These are phyloP conservation scores for Fregata magnificens DNA, from an alignment of 2,113 vertebrate genomes.

Conservation along the genomic window DNA sequence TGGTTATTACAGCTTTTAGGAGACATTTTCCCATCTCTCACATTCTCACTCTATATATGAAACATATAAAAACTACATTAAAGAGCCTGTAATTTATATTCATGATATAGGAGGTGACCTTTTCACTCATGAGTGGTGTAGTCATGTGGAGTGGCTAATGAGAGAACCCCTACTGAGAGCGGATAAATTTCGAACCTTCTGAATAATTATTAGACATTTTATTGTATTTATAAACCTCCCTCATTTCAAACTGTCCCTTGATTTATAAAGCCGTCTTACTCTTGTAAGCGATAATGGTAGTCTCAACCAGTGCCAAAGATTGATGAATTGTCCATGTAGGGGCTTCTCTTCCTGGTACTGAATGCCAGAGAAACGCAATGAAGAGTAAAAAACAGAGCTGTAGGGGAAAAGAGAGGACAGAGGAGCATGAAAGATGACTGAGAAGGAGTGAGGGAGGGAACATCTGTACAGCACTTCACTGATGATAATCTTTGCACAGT, in stretches of 20 bases:
- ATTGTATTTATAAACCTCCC: constrained; percentile 47
- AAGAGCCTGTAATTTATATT: constrained; percentile 42
- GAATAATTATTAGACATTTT: constrained; percentile 60
- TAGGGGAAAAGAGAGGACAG: not conserved
- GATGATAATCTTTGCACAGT: constrained; percentile 34
- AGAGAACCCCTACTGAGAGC: not conserved
- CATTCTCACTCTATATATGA: constrained; percentile 18
- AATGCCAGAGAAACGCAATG: not conserved
- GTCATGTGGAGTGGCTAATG: constrained; percentile 30
- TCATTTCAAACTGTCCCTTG: constrained; percentile 47
- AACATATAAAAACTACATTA: constrained; percentile 45
- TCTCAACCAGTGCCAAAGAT: not conserved
- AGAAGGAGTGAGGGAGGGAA: constrained; percentile 6
- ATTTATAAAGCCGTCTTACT: constrained; percentile 59
- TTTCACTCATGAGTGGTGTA: constrained; percentile 36
- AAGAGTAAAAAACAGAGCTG: constrained; percentile 3
- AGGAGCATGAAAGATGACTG: constrained; percentile 28
- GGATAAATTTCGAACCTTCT: constrained; percentile 27
- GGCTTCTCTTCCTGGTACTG: not conserved
- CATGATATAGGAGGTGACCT: constrained; percentile 62
- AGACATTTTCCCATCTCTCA: constrained; percentile 27
- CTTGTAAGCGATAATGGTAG: constrained; percentile 2
- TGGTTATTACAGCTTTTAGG: constrained; percentile 34
- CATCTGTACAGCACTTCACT: constrained; percentile 39
- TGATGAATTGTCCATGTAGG: constrained; percentile 7